phyloP scores from a whole-genome alignment of 2,113 vertebrate genomes.

The Melanocharis versteri region DNA sequence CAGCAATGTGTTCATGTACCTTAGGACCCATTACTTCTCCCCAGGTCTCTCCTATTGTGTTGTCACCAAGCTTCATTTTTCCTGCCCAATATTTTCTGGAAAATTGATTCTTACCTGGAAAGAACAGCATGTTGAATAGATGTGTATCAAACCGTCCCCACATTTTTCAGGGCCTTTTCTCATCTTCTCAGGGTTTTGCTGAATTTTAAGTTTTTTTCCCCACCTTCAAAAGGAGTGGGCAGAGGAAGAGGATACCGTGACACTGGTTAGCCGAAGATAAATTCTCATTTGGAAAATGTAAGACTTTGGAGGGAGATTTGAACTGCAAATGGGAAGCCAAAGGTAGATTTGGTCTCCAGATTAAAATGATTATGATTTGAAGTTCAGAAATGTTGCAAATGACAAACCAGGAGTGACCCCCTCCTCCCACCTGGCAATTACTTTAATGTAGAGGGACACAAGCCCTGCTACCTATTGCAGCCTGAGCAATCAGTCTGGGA shows the following conservation, averaged over 20 bases:
- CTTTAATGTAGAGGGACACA: background rate
- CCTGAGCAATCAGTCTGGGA: background rate
- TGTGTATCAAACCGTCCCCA: background rate
- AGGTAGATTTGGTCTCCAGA: background rate
- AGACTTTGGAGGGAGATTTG: background rate
- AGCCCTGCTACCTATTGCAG: background rate
- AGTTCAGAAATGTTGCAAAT: background rate
- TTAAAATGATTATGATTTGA: rapidly evolving
- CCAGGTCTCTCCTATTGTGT: background rate
- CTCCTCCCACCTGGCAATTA: background rate
- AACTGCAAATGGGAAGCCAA: background rate
- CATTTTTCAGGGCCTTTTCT: background rate
- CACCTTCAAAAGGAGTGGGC: background rate
- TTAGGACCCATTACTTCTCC: background rate
- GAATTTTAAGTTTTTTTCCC: background rate
- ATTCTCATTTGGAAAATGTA: background rate
- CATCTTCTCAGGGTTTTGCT: background rate
- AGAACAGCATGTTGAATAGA: background rate
- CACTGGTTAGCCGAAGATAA: background rate
- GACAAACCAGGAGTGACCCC: background rate
- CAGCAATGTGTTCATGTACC: background rate
- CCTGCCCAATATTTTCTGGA: background rate
- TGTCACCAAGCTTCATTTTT: background rate
- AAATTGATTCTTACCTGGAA: background rate
- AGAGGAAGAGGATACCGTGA: background rate